Base-by-base conservation (phyloP, 37 sponge, comb jelly and placozoan genomes). In the Oscarella lobularis region DNA sequence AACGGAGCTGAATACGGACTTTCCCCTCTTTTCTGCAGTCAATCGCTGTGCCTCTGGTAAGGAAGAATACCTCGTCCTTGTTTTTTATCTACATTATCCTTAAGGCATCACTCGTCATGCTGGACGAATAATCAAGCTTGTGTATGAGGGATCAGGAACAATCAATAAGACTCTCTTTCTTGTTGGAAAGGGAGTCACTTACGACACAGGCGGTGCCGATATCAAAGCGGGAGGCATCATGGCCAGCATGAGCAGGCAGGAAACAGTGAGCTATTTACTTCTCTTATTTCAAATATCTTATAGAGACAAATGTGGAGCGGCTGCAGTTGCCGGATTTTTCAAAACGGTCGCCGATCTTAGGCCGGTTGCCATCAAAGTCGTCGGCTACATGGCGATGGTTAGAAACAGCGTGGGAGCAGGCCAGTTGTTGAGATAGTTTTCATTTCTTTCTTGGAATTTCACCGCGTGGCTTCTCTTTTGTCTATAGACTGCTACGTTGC, bases 271-370 rank as follows among this genome's bases (percentile, higher is more conserved):
- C 20, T 48, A 27, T 9, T 48, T 27, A 27, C 14, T 48, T 27
- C 60, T 9, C 20, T 48, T 9, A 48, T 27, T 27, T 27, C 20
- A 27, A 48, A 20, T 48, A 48, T 48, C 34, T 41, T 76, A 38
- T 2, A 80, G 82, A 20, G 84, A 83, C 75, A 83, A 83, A 68
- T 82, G 84, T 55, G 84, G 84, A 72, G 84, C 84, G 33, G 80
- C 84, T 2, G 75, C 84, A 39, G 84, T 83, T 20, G 79, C 84
- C 35, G 84, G 84, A 40, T 75, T 83, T 79, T 80, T 83, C 36
- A 5, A 80, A 72, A 48, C 39, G 31, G 27, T 81, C 67, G 31
- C 82, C 36, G 39, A 39, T 2, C 76, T 81, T 20, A 54, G 48
- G 40, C 82, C 82, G 76, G 30, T 33, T 34, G 41, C 71, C n/a